These are phyloP conservation scores for Daboia siamensis DNA, from an alignment of 2,113 vertebrate species.

Conservation along the genomic window DNA sequence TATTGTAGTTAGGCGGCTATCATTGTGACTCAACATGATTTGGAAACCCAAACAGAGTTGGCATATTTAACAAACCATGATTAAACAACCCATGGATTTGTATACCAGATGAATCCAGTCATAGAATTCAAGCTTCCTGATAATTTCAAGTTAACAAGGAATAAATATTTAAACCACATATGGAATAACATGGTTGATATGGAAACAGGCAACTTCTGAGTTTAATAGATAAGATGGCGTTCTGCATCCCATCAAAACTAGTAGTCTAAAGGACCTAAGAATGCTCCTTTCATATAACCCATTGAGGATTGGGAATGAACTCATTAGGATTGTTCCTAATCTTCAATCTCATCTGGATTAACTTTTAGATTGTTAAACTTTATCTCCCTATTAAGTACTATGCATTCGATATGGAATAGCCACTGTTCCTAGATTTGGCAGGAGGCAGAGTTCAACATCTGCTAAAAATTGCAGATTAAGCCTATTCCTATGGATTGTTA, in stretches of 20 bases:
- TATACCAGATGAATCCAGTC: not conserved
- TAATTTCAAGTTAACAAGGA: not conserved
- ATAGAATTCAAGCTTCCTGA: not conserved
- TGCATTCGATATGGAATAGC: not conserved
- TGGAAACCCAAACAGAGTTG: not conserved
- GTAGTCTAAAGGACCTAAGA: not conserved
- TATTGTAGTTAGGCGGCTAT: not conserved
- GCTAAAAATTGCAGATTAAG: not conserved
- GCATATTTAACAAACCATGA: not conserved
- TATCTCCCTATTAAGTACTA: not conserved
- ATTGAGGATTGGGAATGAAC: not conserved
- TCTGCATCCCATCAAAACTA: not conserved
- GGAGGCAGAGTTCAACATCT: not conserved
- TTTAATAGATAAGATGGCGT: not conserved
- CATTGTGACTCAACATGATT: not conserved
- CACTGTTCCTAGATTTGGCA: not conserved
- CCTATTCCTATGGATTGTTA: not conserved
- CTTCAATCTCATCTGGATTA: not conserved
- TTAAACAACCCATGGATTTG: not conserved
- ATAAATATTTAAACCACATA: not conserved
- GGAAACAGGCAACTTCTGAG: not conserved
- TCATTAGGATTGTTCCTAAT: not conserved
- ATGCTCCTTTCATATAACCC: not conserved
- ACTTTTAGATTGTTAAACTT: not conserved
- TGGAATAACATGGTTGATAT: not conserved